Evolutionary conservation across 2,113 vertebrate species (phyloP), one percentile per base, ranked within the genome.

Genomic region (Gobio gobio): DNA sequence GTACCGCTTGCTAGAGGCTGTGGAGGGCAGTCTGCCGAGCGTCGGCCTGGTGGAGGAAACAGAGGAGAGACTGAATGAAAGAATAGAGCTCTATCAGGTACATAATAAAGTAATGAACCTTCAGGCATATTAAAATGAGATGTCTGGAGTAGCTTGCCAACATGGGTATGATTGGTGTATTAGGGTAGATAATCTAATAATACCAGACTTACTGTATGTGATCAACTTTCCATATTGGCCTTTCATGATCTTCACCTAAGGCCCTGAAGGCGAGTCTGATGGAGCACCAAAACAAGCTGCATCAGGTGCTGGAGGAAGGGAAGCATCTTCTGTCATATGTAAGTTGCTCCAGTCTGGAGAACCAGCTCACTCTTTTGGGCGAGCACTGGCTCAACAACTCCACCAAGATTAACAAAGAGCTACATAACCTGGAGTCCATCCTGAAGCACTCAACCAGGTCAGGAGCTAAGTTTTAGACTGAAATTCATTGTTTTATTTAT

Each of bases 11-110:
- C 73, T 89, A 40, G 88, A 89, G 84, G 78, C 20, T 58, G 88
- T 99, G 86, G 97, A 97, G 92, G 92, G 88, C 72, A 96, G 92
- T 89, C 95, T 97, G 75, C 98, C 97, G 0, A 91, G 91, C 20
- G 94, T 97, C 78, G 95, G 96, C 16, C 91, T 99, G 90, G 95
- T 98, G 63, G 98, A 99, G 86, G 98, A 99, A 90, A 96, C 96
- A 0, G 97, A 98, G 78, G 98, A 97, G 78, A 95, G 96, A 70
- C 96, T 99, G 12, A 74, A 66, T 2, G 97, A 98, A 29, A 92
- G 98, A 78, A 97, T 97, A 74, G 29, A 89, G 0, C 95, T 99
- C 78, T 98, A 97, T 92, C 96, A 98, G 96, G 98, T 98, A 84
- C 16, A 2, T 16, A 45, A 24, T 4, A n/a, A 74, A 73, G 22